These are phyloP conservation scores for Stegodyphus mimosarum DNA, from an alignment of 1,140 invertebrate species.

Conservation along the genomic window DNA sequence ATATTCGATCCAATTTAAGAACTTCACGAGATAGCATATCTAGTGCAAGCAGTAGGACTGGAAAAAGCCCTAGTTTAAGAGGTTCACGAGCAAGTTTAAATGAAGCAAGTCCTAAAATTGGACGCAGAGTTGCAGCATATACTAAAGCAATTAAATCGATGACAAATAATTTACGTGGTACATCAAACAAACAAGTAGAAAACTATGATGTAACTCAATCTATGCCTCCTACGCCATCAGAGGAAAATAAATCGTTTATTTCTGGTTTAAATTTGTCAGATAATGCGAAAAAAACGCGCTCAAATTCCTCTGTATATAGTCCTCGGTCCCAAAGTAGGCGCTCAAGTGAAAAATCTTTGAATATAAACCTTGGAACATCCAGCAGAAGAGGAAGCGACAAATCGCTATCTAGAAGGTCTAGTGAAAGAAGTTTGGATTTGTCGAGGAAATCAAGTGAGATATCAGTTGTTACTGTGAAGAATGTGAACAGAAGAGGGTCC, in stretches of 20 bases:
- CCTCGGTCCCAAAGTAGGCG: conserved; percentile 39
- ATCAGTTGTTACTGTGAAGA: conserved; percentile 47
- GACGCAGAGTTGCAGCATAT: conserved; percentile 41
- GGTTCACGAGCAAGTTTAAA: not conserved
- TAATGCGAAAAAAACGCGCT: conserved; percentile 34
- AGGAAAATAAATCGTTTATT: conserved; percentile 52
- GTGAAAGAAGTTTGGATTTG: conserved; percentile 48
- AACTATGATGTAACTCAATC: conserved; percentile 57
- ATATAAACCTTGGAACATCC: not conserved
- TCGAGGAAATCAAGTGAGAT: conserved; percentile 57
- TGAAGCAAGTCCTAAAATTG: conserved; percentile 43
- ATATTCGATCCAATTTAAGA: not conserved
- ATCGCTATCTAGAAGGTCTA: conserved; percentile 41
- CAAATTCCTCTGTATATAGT: conserved; percentile 47
- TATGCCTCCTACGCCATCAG: conserved; percentile 55
- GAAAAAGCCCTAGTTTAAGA: conserved; percentile 1
- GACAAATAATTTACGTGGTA: conserved; percentile 41
- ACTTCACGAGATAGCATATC: conserved; percentile 16
- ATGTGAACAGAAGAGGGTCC: conserved; percentile 18
- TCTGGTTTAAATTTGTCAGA: conserved; percentile 14
- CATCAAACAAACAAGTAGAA: conserved; percentile 31
- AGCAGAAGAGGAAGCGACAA: conserved; percentile 54
- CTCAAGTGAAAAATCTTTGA: conserved; percentile 44
- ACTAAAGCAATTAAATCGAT: conserved; percentile 53
- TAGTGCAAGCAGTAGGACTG: not conserved